Percentiles rank a stretch among this genome's conserved stretches.
These are phyloP conservation scores for Elmis aenea DNA, from an alignment of 2,888 invertebrate genomes.

Conservation along the genomic window DNA sequence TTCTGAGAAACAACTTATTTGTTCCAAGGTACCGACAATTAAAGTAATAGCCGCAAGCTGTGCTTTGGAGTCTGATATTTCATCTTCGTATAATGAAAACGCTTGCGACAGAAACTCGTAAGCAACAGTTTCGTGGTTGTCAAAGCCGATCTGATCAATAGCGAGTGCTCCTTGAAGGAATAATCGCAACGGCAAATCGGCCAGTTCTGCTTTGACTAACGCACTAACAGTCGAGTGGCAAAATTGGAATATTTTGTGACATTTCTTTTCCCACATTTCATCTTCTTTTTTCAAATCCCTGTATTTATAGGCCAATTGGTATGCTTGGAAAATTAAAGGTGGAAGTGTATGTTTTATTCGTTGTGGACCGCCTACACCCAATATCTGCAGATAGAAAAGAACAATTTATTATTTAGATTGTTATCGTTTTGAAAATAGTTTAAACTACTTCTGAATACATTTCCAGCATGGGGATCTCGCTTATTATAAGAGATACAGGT, in stretches of 20 bases:
- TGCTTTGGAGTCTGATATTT: conserved; percentile 95
- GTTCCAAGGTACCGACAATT: conserved; percentile 92
- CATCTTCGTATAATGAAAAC: conserved; percentile 96
- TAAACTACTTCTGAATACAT: too few species aligned
- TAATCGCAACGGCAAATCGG: conserved; percentile 87
- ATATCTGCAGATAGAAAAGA: conserved; percentile 45
- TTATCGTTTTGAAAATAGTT: too few species aligned
- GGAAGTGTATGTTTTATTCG: conserved; percentile 90
- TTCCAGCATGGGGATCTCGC: too few species aligned
- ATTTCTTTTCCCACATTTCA: conserved; percentile 97
- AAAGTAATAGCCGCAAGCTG: conserved; percentile 94
- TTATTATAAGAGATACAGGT: too few species aligned
- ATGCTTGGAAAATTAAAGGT: conserved; percentile 91
- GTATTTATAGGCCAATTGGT: conserved; percentile 80
- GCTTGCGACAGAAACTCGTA: conserved; percentile 97
- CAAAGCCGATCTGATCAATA: conserved; percentile 86
- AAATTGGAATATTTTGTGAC: conserved; percentile 96
- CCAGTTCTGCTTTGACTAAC: conserved; percentile 89
- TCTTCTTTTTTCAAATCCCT: conserved; percentile 76
- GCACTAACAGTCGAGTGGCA: conserved; percentile 94
- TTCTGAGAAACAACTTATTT: conserved; percentile 89
- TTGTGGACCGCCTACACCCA: conserved; percentile 85
- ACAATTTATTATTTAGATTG: too few species aligned
- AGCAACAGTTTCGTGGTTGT: conserved; percentile 93
- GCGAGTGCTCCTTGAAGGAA: conserved; percentile 95